Conservation (phyloP, 1,140 invertebrate genomes). For the Philopotamus ludificatus region DNA sequence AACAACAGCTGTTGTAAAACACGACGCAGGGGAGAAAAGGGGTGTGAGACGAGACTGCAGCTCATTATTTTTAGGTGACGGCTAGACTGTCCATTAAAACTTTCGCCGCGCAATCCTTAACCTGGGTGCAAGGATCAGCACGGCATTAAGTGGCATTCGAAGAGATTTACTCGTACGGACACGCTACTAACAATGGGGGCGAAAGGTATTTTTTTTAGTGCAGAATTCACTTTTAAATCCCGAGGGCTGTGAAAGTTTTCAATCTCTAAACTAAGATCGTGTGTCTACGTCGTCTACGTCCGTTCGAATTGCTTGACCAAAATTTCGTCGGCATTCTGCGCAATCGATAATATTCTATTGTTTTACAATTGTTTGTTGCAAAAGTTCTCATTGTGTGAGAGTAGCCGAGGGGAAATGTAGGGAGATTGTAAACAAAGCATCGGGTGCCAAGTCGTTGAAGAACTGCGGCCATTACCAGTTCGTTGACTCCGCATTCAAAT, state of each 20-base stretch:
- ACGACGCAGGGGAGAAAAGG: not conserved
- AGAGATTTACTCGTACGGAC: no score
- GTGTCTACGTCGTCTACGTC: no score
- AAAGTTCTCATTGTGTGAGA: not conserved
- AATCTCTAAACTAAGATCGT: no score
- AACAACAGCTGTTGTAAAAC: not conserved
- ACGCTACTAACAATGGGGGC: no score
- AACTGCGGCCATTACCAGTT: constrained; percentile 19
- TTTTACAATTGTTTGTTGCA: no score
- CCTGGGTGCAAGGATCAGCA: not conserved
- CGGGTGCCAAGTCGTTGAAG: not conserved
- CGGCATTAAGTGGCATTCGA: not conserved
- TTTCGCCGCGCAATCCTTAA: constrained; percentile 10
- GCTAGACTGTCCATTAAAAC: constrained; percentile 41
- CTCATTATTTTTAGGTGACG: constrained; percentile 41
- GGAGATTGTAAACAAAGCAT: not conserved
- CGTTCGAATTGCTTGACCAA: no score
- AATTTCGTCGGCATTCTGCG: no score
- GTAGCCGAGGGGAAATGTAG: not conserved
- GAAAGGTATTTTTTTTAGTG: no score
- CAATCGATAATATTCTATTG: no score
- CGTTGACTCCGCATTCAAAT: constrained; percentile 26
- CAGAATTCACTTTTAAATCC: no score
- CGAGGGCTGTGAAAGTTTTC: no score
- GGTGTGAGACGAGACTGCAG: constrained; percentile 12